Base-by-base conservation (phyloP, 2,113 vertebrate genomes). In the Pteruthius melanotis region DNA sequence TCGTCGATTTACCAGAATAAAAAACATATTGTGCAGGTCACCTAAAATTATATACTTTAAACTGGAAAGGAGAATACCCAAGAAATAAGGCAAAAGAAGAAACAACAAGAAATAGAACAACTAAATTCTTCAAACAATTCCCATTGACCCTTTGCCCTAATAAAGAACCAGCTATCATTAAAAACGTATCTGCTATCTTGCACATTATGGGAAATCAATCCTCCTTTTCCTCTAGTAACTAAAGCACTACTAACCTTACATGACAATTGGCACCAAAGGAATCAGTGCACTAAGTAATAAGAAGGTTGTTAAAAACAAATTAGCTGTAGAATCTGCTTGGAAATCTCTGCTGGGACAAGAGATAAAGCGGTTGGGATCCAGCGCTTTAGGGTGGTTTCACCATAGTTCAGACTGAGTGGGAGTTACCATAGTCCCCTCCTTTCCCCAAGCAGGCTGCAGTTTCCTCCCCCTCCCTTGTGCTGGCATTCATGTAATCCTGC, bases 291-390 rank as follows among this genome's bases (percentile, higher is more conserved):
- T 61, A 61, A 74, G 59, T 39, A 87, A 45, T 49, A 78, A 74
- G 33, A 83, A 88, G 16, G 83, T 37, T 89, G 88, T 90, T 90
- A 86, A 91, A 95, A 91, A 69, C 13, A 74, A 72, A 72, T 74
- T 45, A 80, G 59, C 54, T 89, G 50, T 71, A 90, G 59, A 94
- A 87, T 89, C 82, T 80, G 30, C 50, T 70, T 89, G 66, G 54
- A 90, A 85, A 87, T 83, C 93, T 91, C 49, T 50, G 6, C 7
- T 59, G 28, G 57, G 30, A 83, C 52, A 85, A 64, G 53, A 89
- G 91, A 88, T 65, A 75, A 94, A 78, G 63, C 68, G 11, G 22
- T 4, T 83, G 63, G 68, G 85, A 90, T 92, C 30, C 54, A 90
- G 30, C 0, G 0, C 40, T 65, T 61, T 22, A 68, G 47, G 42